Evolutionary conservation across 2,797 vertebrate species (phyloP), one percentile per base, ranked within the genome.

Genomic region (Catamblyrhynchus diadema): DNA sequence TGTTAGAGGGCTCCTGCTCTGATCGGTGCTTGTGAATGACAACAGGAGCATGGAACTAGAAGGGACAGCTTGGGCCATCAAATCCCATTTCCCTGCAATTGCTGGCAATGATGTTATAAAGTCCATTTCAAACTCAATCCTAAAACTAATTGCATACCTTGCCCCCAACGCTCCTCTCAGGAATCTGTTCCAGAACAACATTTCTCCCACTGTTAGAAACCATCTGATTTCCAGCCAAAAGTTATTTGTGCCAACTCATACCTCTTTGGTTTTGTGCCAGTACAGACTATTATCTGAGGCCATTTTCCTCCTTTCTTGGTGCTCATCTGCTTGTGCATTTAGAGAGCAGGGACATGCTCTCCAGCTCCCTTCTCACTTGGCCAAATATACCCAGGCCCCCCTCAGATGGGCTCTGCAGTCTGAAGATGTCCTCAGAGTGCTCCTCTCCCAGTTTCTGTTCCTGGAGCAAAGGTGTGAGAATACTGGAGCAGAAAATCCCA

Each of bases 71-170:
- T 75, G 78, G 81, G 81, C 94, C 78, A 93, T 61, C 86, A 65
- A 18, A 74, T 86, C 64, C 91, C 69, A 89, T 81, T 94, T 92
- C 93, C 89, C 54, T 92, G 74, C 95, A 88, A 80, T 64, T 92
- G 81, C 84, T 96, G 93, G 92, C 94, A 94, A 59, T 51, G 60
- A 64, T 57, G 48, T 74, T 71, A 50, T 50, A 72, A 94, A 96
- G 91, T 89, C 91, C 91, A 91, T 94, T 96, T 92, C 91, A 87
- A 95, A 89, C 91, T 91, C 89, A 91, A 80, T 93, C 94, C 85
- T 70, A 62, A 93, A 96, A 75, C 94, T 92, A 93, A 95, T 92
- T 73, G 91, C 72, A 11, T 89, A 73, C 87, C 79, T 92, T 96
- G 89, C 88, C 93, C 94, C 89, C 71, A 73, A 1, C 24, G 12